These are phyloP conservation scores for Aphidoletes aphidimyza DNA, from an alignment of 2,888 invertebrate genomes.

Conservation along the genomic window DNA sequence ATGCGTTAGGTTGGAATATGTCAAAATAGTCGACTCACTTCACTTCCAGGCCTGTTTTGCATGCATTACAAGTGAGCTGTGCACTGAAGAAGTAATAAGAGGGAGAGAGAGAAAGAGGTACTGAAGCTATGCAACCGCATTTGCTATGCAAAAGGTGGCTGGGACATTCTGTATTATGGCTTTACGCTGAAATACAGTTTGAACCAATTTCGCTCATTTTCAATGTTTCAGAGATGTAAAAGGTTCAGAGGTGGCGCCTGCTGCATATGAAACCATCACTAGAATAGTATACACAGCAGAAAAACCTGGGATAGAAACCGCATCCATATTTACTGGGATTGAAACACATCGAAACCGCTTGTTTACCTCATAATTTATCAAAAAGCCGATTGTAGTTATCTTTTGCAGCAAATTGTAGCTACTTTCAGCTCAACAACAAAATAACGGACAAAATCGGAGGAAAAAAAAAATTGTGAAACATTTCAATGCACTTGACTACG, in stretches of 20 bases:
- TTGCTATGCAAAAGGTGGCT: slow-evolving; percentile 15
- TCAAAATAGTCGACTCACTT: too few relatives aligned
- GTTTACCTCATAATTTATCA: slow-evolving; percentile 47
- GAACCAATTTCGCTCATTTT: slow-evolving; percentile 5
- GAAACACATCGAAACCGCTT: slow-evolving; percentile 51
- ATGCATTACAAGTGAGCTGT: too few relatives aligned
- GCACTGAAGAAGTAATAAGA: too few relatives aligned
- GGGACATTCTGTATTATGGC: background rate
- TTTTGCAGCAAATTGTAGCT: too few relatives aligned
- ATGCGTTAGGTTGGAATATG: too few relatives aligned
- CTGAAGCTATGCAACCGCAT: background rate
- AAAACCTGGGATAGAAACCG: slow-evolving; percentile 1
- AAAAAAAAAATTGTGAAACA: background rate
- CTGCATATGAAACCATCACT: background rate
- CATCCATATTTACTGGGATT: slow-evolving; percentile 49
- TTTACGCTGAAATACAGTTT: background rate
- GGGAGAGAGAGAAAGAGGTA: background rate
- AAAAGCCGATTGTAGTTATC: slow-evolving; percentile 43
- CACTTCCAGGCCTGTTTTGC: too few relatives aligned
- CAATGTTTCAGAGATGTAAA: background rate
- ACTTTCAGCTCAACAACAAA: background rate
- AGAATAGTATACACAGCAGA: background rate
- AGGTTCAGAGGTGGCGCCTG: too few relatives aligned
- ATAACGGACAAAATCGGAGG: background rate
- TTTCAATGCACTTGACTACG: background rate